A percentile compares a stretch with the other conserved stretches of the same genome.
Conservation (phyloP, 2,113 vertebrate genomes). For the Hirundichthys speculiger region DNA sequence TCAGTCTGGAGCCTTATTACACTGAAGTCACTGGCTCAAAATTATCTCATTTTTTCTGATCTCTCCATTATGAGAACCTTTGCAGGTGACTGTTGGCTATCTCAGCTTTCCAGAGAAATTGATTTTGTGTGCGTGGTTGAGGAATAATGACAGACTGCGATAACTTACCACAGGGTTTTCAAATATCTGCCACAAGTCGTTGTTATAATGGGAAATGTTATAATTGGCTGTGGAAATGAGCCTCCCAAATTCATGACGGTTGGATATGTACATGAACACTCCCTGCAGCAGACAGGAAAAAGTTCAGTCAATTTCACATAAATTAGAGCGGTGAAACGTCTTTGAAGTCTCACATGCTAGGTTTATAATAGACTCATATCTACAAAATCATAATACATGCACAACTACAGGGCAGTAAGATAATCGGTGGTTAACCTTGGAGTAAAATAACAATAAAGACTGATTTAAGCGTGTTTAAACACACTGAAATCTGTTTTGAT, state of each 20-base stretch:
- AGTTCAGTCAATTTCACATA: slow-evolving; percentile 53
- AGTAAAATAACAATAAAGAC: slow-evolving; percentile 25
- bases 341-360: slow-evolving; percentile 8
- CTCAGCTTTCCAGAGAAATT: slow-evolving; percentile 14
- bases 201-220: slow-evolving; percentile 94
- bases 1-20: slow-evolving; percentile 34
- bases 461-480: slow-evolving; percentile 53
- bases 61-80: slow-evolving; percentile 43
- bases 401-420: slow-evolving; percentile 13
- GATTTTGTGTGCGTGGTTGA: background rate
- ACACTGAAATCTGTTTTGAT: slow-evolving; percentile 55
- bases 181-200: slow-evolving; percentile 98
- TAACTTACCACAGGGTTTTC: slow-evolving; percentile 96
- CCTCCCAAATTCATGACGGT: slow-evolving; percentile 95
- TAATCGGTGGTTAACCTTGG: slow-evolving; percentile 23
- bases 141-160: slow-evolving; percentile 29
- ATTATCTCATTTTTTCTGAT: slow-evolving; percentile 26
- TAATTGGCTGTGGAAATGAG: slow-evolving; percentile 96
- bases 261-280: slow-evolving; percentile 97
- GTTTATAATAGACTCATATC: slow-evolving; percentile 8
- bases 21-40: slow-evolving; percentile 30
- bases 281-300: slow-evolving; percentile 82
- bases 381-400: slow-evolving; percentile 28
- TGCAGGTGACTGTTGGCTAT: slow-evolving; percentile 45
- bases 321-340: background rate